Evolutionary conservation across 2,113 vertebrate genomes (phyloP), one percentile per base, ranked within the genome.

Genomic region (Antigone vipio): DNA sequence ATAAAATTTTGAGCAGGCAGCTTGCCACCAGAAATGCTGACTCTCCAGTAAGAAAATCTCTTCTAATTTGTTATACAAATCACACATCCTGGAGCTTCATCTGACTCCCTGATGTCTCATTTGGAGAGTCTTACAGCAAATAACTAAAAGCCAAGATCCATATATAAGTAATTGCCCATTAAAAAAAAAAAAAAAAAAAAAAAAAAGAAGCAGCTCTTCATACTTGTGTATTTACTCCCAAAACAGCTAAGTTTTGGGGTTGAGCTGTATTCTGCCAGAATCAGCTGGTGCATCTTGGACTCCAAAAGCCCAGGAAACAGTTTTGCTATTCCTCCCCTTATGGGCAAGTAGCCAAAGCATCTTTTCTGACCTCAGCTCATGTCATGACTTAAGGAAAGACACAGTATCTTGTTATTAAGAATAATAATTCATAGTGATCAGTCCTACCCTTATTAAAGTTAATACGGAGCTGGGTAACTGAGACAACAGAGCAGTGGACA

Each of bases 131-230:
- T 73, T 73, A 50, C 14, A 80, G 32, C 9, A 92, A 69, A 55
- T 42, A 71, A 56, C 11, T 83, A 38, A 76, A 92, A 83, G 23
- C 9, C 32, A 77, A 81, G 21, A n/a, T n/a, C 15, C 18, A 63
- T 47, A n/a, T 13, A 18, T 52, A 82, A 74, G 15, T 26, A 56
- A 67, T 17, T 81, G 7, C 1, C 3, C 14, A 35, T 38, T 50
- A 14, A 19, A 15, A 38, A 59, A 15, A 22, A 35, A 29, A 23
- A 19, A 35, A 12, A n/a, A 27, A 42, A 24, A 16, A 52, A 12
- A 20, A 19, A 21, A 44, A 23, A 17, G 19, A 9, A 11, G 5
- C 1, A 26, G 8, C 35, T 63, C 38, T n/a, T 69, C 0, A 1
- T 40, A 58, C 9, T 66, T 68, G 13, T 1, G 1, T 11, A 40